Conservation (phyloP, 1,140 invertebrate species). For the Eriocheir sinensis region DNA sequence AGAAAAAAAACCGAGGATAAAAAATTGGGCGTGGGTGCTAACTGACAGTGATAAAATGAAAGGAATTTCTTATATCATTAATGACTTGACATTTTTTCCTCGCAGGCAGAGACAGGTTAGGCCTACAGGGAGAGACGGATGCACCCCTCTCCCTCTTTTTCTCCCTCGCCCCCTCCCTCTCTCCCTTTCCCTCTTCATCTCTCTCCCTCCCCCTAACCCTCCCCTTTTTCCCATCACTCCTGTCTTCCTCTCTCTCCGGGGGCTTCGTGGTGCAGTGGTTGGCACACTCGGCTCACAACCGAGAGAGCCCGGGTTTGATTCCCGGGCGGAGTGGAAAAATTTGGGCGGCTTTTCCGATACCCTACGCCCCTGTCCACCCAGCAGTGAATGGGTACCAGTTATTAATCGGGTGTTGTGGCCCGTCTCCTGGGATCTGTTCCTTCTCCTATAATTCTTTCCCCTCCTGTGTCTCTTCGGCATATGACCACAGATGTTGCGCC, state of each 20-base stretch:
- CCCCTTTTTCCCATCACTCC: not conserved
- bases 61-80: constrained; percentile 59
- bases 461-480: too few species aligned
- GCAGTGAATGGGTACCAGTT: too few species aligned
- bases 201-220: not conserved
- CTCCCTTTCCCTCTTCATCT: not conserved
- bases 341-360: too few species aligned
- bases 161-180: not conserved
- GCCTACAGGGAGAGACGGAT: not conserved
- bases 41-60: constrained; percentile 60
- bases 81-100: constrained; percentile 54
- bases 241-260: not conserved
- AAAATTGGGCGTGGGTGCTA: constrained; percentile 31
- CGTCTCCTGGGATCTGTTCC: too few species aligned
- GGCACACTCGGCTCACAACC: too few species aligned
- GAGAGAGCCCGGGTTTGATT: too few species aligned
- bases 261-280: too few species aligned
- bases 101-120: constrained; percentile 47
- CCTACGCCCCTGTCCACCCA: too few species aligned
- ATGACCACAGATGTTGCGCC: too few species aligned
- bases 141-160: not conserved
- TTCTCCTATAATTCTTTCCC: too few species aligned
- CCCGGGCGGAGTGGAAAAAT: too few species aligned
- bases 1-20: constrained; percentile 42
- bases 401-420: too few species aligned